Conservation (phyloP, 2,113 vertebrate genomes). For the Myiozetetes cayanensis region DNA sequence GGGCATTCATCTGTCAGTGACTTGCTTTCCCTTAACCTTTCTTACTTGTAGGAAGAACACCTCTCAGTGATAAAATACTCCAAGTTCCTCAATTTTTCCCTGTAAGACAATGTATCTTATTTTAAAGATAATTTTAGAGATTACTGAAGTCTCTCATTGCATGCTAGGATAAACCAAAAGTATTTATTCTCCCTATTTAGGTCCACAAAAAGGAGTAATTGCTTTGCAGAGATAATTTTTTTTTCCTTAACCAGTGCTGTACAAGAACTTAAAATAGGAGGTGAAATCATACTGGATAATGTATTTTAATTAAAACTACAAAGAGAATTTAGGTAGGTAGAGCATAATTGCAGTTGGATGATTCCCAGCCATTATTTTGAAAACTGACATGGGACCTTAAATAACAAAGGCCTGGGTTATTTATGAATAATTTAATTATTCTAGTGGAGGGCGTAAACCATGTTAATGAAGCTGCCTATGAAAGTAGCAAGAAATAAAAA, state of each 20-base stretch:
- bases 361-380: slow-evolving; percentile 30
- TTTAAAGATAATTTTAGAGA: background rate
- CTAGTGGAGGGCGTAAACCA: background rate
- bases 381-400: slow-evolving; percentile 24
- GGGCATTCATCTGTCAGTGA: background rate
- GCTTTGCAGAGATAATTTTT: background rate
- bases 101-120: background rate
- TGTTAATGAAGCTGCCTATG: background rate
- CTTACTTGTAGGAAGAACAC: background rate
- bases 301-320: slow-evolving; percentile 63
- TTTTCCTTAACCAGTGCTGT: background rate
- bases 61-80: background rate
- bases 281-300: slow-evolving; percentile 38
- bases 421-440: slow-evolving; percentile 46
- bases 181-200: background rate
- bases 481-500: slow-evolving; percentile 5
- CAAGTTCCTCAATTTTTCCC: background rate
- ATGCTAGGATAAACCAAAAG: background rate
- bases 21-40: background rate
- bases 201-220: background rate
- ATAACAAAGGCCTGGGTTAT: slow-evolving; percentile 36
- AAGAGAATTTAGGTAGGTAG: slow-evolving; percentile 35
- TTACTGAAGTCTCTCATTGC: background rate
- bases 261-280: slow-evolving; percentile 11
- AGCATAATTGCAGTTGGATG: slow-evolving; percentile 39